These are phyloP conservation scores for Tigriopus californicus DNA, from an alignment of 2,888 invertebrate species.

Conservation along the genomic window DNA sequence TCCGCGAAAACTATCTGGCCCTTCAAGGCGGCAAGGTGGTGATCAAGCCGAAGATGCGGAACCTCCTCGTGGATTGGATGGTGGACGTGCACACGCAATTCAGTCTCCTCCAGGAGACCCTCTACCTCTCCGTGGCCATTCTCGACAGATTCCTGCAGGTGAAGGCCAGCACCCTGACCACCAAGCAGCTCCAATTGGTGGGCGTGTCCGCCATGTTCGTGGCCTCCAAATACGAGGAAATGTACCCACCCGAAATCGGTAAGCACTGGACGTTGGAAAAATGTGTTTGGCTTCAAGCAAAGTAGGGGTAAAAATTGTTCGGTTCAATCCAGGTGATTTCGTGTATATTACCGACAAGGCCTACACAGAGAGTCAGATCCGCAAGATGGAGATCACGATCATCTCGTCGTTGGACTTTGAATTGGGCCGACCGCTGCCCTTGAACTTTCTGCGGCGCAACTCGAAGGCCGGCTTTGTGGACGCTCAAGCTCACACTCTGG, in stretches of 20 bases:
- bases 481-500: conserved; percentile 49
- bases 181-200: conserved; percentile 51
- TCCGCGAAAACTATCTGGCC: background rate
- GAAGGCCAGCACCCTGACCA: conserved; percentile 14
- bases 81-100: conserved; percentile 77
- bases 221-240: conserved; percentile 87
- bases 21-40: background rate
- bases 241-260: conserved; percentile 63
- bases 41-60: conserved; percentile 68
- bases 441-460: conserved; percentile 57
- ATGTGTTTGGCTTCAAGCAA: background rate
- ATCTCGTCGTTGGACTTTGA: conserved; percentile 54
- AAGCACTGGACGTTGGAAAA: too few species aligned
- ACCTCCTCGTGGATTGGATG: conserved; percentile 79
- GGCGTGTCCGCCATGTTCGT: conserved; percentile 75
- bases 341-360: conserved; percentile 76
- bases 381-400: conserved; percentile 62
- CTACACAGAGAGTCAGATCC: conserved; percentile 54
- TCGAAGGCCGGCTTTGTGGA: conserved; percentile 21
- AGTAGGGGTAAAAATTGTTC: background rate
- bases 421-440: conserved; percentile 63
- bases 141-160: conserved; percentile 77
- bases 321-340: conserved; percentile 49
- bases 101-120: conserved; percentile 63
- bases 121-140: conserved; percentile 67